phyloP scores from a whole-genome alignment of 1,140 invertebrate species.

The Oedothorax gibbosus region DNA sequence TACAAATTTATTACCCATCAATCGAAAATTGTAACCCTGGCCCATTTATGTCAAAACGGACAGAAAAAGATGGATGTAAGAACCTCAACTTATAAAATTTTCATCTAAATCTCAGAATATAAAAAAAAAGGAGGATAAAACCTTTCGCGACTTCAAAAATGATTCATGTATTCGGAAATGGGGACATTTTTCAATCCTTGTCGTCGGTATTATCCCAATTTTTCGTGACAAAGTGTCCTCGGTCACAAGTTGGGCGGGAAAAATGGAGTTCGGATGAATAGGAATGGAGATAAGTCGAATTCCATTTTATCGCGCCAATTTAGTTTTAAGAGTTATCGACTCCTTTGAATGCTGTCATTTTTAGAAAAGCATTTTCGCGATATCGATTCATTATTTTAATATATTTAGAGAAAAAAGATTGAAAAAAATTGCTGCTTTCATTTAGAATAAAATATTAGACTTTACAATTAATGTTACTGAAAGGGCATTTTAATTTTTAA shows the following conservation, averaged over 20 bases:
- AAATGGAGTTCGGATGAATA: slow-evolving; percentile 1
- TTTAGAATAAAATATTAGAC: not conserved
- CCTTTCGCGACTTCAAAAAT: slow-evolving; percentile 28
- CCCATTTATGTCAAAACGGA: slow-evolving; percentile 6
- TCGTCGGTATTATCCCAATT: slow-evolving; percentile 1
- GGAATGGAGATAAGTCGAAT: not conserved
- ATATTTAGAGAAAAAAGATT: not conserved
- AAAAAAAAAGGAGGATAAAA: slow-evolving; percentile 3
- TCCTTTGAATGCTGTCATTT: not conserved
- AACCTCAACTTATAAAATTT: slow-evolving; percentile 18
- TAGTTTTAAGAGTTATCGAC: not conserved
- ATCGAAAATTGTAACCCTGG: not conserved
- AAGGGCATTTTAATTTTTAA: not conserved
- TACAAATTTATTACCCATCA: no score
- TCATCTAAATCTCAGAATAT: slow-evolving; percentile 1
- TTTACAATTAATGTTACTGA: not conserved
- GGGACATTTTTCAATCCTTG: slow-evolving; percentile 2
- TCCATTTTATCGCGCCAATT: slow-evolving; percentile 24
- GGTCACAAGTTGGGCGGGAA: not conserved
- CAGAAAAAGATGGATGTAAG: slow-evolving; percentile 21
- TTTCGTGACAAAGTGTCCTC: slow-evolving; percentile 23
- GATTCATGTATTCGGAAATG: slow-evolving; percentile 47
- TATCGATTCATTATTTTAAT: not conserved
- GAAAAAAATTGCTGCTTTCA: not conserved
- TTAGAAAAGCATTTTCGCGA: not conserved